These are phyloP conservation scores for Oceanites oceanicus DNA, from an alignment of 2,113 vertebrate species.

Conservation along the genomic window DNA sequence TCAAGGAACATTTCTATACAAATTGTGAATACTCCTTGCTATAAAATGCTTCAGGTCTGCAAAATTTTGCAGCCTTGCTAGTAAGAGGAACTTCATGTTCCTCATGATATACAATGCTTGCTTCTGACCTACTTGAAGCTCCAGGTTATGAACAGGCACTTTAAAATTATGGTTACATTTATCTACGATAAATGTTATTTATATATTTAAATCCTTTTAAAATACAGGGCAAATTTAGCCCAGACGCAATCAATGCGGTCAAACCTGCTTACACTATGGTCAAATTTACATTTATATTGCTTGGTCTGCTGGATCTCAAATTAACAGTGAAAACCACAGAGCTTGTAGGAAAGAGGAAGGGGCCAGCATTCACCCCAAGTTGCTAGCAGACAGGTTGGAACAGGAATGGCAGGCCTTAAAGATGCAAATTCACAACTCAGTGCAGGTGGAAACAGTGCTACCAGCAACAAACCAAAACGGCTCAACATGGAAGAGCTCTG, in stretches of 20 bases:
- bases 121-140: not conserved
- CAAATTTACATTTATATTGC: not conserved
- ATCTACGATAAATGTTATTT: not conserved
- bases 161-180: not conserved
- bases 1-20: not conserved
- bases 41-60: not conserved
- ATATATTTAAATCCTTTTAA: not conserved
- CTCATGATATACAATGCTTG: not conserved
- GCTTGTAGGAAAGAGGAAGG: not conserved
- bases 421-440: not conserved
- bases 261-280: not conserved
- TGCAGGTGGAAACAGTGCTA: not conserved
- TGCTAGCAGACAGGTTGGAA: not conserved
- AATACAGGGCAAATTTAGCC: not conserved
- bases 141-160: not conserved
- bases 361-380: not conserved
- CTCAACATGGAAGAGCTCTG: not conserved
- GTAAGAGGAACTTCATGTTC: not conserved
- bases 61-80: not conserved
- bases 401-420: not conserved
- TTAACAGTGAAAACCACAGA: not conserved
- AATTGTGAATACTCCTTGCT: not conserved
- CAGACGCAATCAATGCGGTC: not conserved
- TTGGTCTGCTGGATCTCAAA: not conserved
- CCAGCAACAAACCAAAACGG: rapidly evolving